These are phyloP conservation scores for Calidris pugnax DNA, from an alignment of 2,113 vertebrate species.

Conservation along the genomic window DNA sequence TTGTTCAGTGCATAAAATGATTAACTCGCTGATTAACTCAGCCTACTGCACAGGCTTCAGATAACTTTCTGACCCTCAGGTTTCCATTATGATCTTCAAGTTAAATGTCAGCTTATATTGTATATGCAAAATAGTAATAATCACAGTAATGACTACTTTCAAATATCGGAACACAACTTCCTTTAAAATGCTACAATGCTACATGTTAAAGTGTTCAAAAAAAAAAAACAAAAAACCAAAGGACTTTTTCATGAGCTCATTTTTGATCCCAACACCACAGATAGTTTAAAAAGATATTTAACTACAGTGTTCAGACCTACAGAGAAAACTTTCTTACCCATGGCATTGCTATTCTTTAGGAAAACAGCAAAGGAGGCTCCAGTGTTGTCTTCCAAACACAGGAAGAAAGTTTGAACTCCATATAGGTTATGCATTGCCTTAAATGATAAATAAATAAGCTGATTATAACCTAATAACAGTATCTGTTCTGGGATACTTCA, in stretches of 20 bases:
- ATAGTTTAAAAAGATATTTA: not conserved
- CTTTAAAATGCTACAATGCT: not conserved
- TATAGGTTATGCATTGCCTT: conserved; percentile 89
- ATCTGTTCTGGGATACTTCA: not conserved
- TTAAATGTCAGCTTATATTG: not conserved
- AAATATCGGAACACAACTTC: not conserved
- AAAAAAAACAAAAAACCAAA: no score
- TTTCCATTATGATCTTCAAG: not conserved
- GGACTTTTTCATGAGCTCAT: not conserved
- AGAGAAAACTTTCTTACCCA: conserved; percentile 80
- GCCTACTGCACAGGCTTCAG: not conserved
- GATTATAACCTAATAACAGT: not conserved
- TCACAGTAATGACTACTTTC: not conserved
- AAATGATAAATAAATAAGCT: not conserved
- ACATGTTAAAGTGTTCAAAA: not conserved
- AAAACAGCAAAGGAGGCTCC: conserved; percentile 92
- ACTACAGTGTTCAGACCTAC: not conserved
- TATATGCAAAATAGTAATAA: not conserved
- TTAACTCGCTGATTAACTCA: not conserved
- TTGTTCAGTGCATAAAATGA: not conserved
- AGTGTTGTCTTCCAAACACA: conserved; percentile 87
- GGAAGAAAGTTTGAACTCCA: conserved; percentile 90
- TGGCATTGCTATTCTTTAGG: conserved; percentile 96
- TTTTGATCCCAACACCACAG: not conserved
- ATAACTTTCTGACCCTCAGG: not conserved